Conservation (phyloP, 2,113 vertebrate genomes). For the Melospiza georgiana region DNA sequence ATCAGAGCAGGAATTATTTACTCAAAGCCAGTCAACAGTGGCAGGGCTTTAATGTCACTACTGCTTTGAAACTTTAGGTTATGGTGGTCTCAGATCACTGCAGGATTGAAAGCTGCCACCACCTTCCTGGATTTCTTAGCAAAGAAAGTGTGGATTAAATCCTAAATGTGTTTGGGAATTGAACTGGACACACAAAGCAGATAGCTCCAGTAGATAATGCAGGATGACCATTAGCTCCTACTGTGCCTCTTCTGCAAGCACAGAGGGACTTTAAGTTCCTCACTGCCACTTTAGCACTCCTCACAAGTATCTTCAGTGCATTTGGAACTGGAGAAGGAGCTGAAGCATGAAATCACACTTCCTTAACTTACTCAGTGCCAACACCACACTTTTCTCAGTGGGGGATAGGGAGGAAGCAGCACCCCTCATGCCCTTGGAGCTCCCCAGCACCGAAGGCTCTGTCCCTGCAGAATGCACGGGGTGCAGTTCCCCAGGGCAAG, state of each 20-base stretch:
- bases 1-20: neutral
- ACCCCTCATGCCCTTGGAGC: neutral
- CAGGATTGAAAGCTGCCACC: neutral
- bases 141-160: neutral
- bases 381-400: neutral
- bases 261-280: neutral
- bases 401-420: neutral
- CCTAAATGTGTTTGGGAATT: neutral
- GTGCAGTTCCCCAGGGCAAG: neutral
- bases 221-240: slow-evolving; percentile 5
- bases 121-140: neutral
- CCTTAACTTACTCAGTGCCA: neutral
- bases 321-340: neutral
- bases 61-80: neutral
- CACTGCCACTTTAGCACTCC: slow-evolving; percentile 12
- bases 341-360: slow-evolving; percentile 32
- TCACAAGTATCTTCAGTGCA: neutral
- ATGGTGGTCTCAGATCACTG: neutral
- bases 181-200: neutral
- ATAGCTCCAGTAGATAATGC: neutral
- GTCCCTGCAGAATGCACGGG: neutral
- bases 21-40: neutral
- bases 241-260: neutral
- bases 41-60: neutral
- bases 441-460: neutral